Evolutionary conservation across 2,888 invertebrate species (phyloP).

Genomic region (Rotaria socialis): DNA sequence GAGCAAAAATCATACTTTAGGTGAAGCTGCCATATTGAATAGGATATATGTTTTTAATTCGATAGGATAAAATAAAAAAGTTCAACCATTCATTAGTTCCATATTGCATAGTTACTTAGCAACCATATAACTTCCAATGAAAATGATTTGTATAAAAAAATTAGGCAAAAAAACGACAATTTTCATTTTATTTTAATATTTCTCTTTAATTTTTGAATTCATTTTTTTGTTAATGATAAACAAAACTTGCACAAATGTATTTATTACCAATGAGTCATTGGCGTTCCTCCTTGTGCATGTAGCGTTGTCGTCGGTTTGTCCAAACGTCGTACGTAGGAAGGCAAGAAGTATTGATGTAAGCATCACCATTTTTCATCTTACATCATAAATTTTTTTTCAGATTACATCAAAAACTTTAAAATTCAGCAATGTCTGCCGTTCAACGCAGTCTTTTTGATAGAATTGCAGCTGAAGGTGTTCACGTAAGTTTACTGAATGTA

Average conservation of each 20-base stretch:
- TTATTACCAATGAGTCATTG: not conserved
- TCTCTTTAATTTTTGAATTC: too few species aligned
- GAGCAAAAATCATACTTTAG: not conserved
- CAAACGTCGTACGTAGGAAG: not conserved
- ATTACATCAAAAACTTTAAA: not conserved
- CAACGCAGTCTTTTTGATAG: not conserved
- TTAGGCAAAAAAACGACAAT: too few species aligned
- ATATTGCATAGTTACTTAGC: not conserved
- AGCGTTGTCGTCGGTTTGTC: not conserved
- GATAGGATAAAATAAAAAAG: not conserved
- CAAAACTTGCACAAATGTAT: not conserved
- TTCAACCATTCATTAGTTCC: not conserved
- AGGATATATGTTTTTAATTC: not conserved
- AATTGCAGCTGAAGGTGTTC: not conserved
- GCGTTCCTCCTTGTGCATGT: not conserved
- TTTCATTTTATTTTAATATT: too few species aligned
- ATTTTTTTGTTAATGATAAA: not conserved
- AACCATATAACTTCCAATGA: not conserved
- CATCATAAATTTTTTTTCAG: not conserved
- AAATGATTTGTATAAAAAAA: not conserved
- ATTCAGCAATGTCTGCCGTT: not conserved
- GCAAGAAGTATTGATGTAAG: not conserved
- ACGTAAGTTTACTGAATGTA: not conserved
- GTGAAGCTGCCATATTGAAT: not conserved
- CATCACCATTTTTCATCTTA: not conserved